phyloP scores from a whole-genome alignment of 2,113 vertebrate species.

The Prolemur simus region DNA sequence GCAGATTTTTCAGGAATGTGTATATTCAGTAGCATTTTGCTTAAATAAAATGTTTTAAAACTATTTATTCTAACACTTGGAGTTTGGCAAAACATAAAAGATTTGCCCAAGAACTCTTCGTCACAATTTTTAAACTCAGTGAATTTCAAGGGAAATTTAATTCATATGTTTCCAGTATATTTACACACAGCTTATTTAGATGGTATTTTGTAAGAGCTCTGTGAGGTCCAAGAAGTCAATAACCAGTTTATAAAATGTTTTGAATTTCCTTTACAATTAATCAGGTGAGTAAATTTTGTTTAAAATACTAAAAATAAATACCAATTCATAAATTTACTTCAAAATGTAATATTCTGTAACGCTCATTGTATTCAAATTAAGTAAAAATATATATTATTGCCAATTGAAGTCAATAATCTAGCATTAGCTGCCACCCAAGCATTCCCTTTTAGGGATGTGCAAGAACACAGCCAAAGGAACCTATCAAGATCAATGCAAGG shows the following conservation, averaged over 20 bases:
- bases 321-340: conserved; percentile 2
- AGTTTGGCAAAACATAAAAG: conserved; percentile 63
- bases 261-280: conserved; percentile 48
- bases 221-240: conserved; percentile 53
- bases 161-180: conserved; percentile 66
- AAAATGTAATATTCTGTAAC: conserved; percentile 18
- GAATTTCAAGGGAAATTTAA: conserved; percentile 69
- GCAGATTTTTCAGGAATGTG: conserved; percentile 1
- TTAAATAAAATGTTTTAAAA: conserved; percentile 62
- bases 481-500: background rate
- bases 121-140: conserved; percentile 55
- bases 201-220: conserved; percentile 57
- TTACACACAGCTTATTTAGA: conserved; percentile 65
- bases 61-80: conserved; percentile 59
- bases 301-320: conserved; percentile 43
- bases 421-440: background rate
- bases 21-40: conserved; percentile 64
- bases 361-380: background rate
- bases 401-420: background rate
- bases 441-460: background rate
- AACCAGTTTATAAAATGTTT: conserved; percentile 58
- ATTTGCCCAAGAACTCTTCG: conserved; percentile 44
- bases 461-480: background rate
- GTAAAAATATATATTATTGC: background rate
- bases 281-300: conserved; percentile 15